These are phyloP conservation scores for Chirona hameri DNA, from an alignment of 2,888 invertebrate species.

Conservation along the genomic window DNA sequence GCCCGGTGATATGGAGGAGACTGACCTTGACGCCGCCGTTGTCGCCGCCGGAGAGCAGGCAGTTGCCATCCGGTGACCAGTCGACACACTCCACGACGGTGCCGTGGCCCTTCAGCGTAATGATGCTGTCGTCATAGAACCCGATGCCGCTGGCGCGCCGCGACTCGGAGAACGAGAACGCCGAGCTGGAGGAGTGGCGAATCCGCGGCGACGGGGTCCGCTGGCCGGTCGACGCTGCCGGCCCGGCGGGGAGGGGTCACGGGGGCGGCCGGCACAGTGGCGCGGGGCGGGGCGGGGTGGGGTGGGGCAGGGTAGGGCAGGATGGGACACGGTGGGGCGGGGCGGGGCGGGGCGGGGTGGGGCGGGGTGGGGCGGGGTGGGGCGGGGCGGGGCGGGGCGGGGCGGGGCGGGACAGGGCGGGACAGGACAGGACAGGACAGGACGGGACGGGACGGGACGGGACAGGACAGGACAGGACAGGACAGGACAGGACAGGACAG, in stretches of 20 bases:
- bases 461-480: no score
- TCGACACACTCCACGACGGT: not conserved
- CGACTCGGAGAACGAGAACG: not conserved
- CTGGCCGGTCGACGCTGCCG: not conserved
- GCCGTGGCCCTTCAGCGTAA: not conserved
- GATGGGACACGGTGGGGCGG: not conserved
- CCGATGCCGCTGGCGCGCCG: no score
- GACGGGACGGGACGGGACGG: not conserved
- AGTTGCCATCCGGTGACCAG: not conserved
- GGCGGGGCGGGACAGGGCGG: not conserved
- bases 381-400: constrained; percentile 27
- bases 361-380: not conserved
- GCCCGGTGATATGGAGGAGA: no score
- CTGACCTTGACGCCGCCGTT: not conserved
- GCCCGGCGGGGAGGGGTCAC: not conserved
- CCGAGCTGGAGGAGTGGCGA: not conserved
- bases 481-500: not conserved
- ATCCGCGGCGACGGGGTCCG: constrained; percentile 9
- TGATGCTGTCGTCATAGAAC: not conserved
- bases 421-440: not conserved
- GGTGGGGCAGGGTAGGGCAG: not conserved
- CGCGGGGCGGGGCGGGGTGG: not conserved
- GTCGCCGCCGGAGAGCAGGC: not conserved
- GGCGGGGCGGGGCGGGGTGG: no score
- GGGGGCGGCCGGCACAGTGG: no score